These are phyloP conservation scores for Etheostoma spectabile DNA, from an alignment of 2,113 vertebrate genomes.

Conservation along the genomic window DNA sequence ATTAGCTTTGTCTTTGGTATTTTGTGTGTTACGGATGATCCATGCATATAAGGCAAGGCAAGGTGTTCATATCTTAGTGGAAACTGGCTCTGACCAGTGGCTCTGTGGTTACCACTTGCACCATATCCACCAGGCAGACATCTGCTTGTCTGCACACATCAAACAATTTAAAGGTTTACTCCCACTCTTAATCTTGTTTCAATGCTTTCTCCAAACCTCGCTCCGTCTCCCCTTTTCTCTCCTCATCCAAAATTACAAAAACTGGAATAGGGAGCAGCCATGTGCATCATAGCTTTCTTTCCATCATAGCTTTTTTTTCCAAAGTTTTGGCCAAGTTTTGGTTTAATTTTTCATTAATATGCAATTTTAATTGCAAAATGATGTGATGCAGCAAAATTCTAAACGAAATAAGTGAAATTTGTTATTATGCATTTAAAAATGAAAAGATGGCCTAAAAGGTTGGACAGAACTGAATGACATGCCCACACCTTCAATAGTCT, in stretches of 20 bases:
- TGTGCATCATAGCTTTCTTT: neutral
- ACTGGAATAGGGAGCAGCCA: neutral
- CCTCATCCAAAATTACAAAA: neutral
- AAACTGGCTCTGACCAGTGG: neutral
- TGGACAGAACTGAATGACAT: neutral
- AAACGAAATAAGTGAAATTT: neutral
- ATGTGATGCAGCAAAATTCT: neutral
- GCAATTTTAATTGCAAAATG: constrained; percentile 4
- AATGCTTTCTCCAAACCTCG: neutral
- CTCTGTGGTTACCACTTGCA: neutral
- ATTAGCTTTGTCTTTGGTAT: neutral
- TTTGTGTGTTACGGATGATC: neutral
- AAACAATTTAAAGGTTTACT: neutral
- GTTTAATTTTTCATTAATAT: constrained; percentile 4
- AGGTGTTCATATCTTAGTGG: neutral
- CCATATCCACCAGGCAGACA: neutral
- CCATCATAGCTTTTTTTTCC: neutral
- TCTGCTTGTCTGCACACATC: neutral
- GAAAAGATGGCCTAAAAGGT: neutral
- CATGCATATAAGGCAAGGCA: neutral
- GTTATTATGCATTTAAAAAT: neutral
- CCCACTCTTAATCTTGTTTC: neutral
- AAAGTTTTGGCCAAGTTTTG: neutral
- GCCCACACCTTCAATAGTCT: neutral
- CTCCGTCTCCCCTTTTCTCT: neutral